These are phyloP conservation scores for Eueremaeus valkanovi DNA, from an alignment of 2,888 invertebrate species.

Conservation along the genomic window DNA sequence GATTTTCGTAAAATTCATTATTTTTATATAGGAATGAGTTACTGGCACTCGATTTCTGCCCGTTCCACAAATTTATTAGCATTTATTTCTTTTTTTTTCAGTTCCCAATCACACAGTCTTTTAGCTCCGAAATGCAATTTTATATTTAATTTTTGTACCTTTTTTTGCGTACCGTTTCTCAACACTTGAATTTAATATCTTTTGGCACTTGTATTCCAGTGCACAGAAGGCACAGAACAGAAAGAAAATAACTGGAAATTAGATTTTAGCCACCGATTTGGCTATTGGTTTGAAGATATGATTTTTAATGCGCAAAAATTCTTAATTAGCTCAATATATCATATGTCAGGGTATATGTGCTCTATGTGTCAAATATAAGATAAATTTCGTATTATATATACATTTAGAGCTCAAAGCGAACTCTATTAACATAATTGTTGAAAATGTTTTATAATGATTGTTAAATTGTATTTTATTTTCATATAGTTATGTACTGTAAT, in stretches of 20 bases:
- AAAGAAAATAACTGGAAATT: background rate
- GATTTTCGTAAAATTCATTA: background rate
- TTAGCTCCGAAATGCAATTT: background rate
- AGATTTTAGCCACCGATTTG: constrained; percentile 13
- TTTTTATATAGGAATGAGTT: background rate
- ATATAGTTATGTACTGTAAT: background rate
- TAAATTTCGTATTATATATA: background rate
- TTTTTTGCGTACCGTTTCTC: background rate
- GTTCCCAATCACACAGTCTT: background rate
- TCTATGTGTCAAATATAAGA: constrained; percentile 12
- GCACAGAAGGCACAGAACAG: background rate
- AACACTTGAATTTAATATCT: background rate
- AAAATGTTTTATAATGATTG: background rate
- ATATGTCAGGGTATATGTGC: background rate
- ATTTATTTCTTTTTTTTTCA: background rate
- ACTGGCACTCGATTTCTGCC: background rate
- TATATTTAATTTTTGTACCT: background rate
- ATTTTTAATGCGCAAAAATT: background rate
- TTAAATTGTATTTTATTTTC: constrained; percentile 1
- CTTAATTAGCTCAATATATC: constrained; percentile 15
- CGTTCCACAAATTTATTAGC: background rate
- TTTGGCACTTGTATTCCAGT: background rate
- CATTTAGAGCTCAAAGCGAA: background rate
- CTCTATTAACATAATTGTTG: background rate
- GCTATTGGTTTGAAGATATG: background rate